Evolutionary conservation across 2,797 vertebrate genomes (phyloP).

Genomic region (Malacoctenus gilli): DNA sequence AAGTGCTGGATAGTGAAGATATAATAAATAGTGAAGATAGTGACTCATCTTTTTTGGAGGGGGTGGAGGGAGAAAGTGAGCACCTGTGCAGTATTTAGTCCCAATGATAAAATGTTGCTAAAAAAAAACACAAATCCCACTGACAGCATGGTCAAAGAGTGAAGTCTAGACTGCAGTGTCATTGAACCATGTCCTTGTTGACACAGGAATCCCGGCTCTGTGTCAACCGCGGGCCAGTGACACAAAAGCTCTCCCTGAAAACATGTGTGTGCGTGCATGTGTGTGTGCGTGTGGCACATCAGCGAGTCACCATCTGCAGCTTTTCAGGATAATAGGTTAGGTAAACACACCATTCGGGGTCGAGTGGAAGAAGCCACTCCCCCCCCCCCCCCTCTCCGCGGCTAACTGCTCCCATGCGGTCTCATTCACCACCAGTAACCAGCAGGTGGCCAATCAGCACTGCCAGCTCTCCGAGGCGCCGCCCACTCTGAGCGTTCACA

Average conservation of each 20-base stretch:
- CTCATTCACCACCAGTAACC: constrained; percentile 8
- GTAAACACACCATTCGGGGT: constrained; percentile 45
- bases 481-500: neutral
- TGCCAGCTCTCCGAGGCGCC: constrained; percentile 16
- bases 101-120: too few relatives aligned
- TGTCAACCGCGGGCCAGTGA: constrained; percentile 49
- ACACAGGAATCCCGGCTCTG: constrained; percentile 60
- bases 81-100: too few relatives aligned
- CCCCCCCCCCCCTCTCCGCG: too few relatives aligned
- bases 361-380: constrained; percentile 11
- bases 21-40: too few relatives aligned
- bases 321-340: constrained; percentile 54
- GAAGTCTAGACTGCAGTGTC: constrained; percentile 32
- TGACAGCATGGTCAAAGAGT: too few relatives aligned
- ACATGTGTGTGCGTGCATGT: constrained; percentile 13
- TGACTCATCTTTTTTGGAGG: too few relatives aligned
- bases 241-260: neutral
- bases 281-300: constrained; percentile 4
- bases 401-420: constrained; percentile 34
- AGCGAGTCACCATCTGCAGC: constrained; percentile 37
- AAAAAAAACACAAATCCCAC: too few relatives aligned
- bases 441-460: too few relatives aligned
- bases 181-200: constrained; percentile 63
- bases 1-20: too few relatives aligned
- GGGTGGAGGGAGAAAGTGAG: too few relatives aligned